phyloP scores from a whole-genome alignment of 2,113 vertebrate species.

The Crypturellus undulatus region DNA sequence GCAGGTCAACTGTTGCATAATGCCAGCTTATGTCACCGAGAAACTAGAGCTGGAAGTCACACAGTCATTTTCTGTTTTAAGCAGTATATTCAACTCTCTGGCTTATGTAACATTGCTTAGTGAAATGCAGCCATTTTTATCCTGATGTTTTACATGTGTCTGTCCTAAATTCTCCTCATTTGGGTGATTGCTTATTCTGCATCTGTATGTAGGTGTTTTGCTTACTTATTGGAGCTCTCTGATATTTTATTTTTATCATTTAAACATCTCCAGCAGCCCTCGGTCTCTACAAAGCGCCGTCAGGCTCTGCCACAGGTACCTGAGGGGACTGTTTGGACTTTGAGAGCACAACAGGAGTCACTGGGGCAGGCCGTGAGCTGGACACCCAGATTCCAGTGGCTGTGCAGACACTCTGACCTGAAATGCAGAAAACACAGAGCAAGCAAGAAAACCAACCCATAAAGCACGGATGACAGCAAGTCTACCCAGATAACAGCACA shows the following conservation, averaged over 20 bases:
- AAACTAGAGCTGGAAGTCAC: slow-evolving; percentile 63
- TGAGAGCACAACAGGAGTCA: background rate
- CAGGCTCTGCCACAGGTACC: background rate
- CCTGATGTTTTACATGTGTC: background rate
- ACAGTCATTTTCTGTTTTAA: background rate
- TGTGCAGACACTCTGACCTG: background rate
- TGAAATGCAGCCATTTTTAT: background rate
- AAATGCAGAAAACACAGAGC: background rate
- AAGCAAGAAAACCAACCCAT: background rate
- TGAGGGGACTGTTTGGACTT: background rate
- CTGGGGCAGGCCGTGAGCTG: background rate
- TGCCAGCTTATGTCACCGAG: background rate
- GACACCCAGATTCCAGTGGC: background rate
- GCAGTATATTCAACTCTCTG: background rate
- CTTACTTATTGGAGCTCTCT: background rate
- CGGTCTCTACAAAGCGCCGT: background rate
- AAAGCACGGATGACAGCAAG: background rate
- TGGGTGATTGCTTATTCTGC: background rate
- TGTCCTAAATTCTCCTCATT: background rate
- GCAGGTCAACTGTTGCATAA: background rate
- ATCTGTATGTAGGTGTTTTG: background rate
- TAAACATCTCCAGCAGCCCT: background rate
- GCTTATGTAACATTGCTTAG: background rate
- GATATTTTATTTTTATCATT: background rate
- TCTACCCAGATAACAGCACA: background rate